Evolutionary conservation across 2,113 vertebrate species (phyloP).

Genomic region (Actenoides hombroni): DNA sequence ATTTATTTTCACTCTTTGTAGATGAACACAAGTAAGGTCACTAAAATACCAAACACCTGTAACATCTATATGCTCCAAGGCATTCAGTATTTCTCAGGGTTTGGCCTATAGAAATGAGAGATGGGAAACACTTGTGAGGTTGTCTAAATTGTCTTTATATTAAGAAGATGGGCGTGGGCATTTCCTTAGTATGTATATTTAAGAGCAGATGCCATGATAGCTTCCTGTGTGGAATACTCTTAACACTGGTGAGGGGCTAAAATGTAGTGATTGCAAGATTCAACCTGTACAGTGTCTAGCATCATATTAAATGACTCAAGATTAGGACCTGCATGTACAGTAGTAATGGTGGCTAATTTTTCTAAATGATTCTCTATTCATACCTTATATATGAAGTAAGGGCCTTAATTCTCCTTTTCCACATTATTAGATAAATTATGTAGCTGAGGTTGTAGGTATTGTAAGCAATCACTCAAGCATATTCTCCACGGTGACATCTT

Average conservation of each 20-base stretch:
- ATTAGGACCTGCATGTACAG: fast-evolving
- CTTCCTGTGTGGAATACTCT: neutral
- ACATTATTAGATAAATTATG: neutral
- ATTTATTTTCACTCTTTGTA: neutral
- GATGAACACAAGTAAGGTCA: neutral
- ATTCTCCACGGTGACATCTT: neutral
- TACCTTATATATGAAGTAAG: neutral
- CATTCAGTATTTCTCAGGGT: neutral
- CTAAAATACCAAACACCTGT: neutral
- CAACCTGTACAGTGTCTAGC: neutral
- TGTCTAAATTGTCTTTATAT: neutral
- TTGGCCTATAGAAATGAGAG: neutral
- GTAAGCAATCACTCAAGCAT: neutral
- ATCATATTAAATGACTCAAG: neutral
- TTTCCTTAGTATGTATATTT: neutral
- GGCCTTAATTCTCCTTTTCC: neutral
- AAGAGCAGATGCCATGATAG: neutral
- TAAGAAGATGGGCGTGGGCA: neutral
- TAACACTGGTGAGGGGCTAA: neutral
- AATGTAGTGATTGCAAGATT: neutral
- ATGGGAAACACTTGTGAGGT: neutral
- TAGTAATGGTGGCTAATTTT: neutral
- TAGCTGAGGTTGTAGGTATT: neutral
- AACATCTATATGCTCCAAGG: neutral
- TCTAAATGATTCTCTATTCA: neutral